These are phyloP conservation scores for Megaustenia siamemsis DNA, from an alignment of 2,888 invertebrate species.

Conservation along the genomic window DNA sequence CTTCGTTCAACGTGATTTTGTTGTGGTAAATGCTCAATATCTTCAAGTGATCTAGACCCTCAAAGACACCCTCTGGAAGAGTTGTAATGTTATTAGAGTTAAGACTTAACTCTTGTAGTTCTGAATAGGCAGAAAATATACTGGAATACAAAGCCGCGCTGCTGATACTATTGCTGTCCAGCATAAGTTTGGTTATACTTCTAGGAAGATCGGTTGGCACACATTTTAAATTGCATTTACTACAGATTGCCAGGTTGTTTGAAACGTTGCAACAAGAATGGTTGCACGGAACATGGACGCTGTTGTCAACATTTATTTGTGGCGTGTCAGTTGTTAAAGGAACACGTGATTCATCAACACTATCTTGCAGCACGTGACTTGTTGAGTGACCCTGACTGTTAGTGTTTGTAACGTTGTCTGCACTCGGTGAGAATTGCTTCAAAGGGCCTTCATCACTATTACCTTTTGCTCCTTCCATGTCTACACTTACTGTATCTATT, in stretches of 20 bases:
- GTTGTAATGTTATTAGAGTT: slow-evolving; percentile 35
- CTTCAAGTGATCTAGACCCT: slow-evolving; percentile 16
- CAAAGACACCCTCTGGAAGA: slow-evolving; percentile 26
- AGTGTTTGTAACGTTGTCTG: not conserved
- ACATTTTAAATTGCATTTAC: not conserved
- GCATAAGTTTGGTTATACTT: slow-evolving; percentile 15
- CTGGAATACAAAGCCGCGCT: not conserved
- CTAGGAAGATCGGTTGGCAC: slow-evolving; percentile 20
- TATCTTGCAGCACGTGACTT: not conserved
- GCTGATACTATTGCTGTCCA: slow-evolving; percentile 26
- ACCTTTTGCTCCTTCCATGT: not conserved
- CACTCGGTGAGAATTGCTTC: not conserved
- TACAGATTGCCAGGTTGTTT: slow-evolving; percentile 1
- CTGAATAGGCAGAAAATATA: slow-evolving; percentile 7
- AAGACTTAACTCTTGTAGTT: slow-evolving; percentile 2
- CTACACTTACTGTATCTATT: not conserved
- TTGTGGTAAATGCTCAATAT: slow-evolving; percentile 30
- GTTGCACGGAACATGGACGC: not conserved
- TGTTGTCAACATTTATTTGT: not conserved
- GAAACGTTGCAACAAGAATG: not conserved
- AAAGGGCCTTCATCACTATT: not conserved
- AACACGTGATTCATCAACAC: not conserved
- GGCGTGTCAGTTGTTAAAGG: not conserved
- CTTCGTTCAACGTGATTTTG: not conserved
- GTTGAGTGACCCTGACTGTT: not conserved